Evolutionary conservation across 2,888 invertebrate genomes (phyloP).

Genomic region (Folsomia manolachei): DNA sequence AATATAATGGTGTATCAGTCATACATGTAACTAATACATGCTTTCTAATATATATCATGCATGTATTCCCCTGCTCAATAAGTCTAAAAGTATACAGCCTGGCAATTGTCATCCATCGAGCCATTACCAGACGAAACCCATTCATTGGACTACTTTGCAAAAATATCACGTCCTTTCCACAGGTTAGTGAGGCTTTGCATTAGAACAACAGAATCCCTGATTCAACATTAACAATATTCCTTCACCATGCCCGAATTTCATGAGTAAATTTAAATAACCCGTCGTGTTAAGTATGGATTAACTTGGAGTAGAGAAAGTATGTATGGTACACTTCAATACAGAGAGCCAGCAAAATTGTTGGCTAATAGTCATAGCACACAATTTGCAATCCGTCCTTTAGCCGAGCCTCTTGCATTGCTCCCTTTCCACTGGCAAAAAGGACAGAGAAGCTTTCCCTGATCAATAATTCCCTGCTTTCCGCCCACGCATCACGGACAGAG

Average conservation of each 20-base stretch:
- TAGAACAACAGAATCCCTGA: not conserved
- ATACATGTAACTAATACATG: not conserved
- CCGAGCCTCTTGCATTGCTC: not conserved
- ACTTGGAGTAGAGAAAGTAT: not conserved
- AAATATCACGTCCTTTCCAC: not conserved
- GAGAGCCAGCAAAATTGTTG: too few relatives aligned
- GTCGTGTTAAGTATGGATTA: not conserved
- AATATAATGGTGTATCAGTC: not conserved
- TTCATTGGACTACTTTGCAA: not conserved
- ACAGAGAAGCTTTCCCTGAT: not conserved
- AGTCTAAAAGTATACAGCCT: too few relatives aligned
- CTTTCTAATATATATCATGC: too few relatives aligned
- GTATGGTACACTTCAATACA: not conserved
- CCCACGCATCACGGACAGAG: not conserved
- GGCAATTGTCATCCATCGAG: not conserved
- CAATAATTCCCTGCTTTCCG: not conserved
- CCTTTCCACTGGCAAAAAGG: not conserved
- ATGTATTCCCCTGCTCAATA: too few relatives aligned
- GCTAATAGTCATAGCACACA: not conserved
- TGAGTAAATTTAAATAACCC: not conserved
- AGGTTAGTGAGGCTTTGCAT: not conserved
- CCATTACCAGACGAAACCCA: not conserved
- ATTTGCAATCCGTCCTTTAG: not conserved
- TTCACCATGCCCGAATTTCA: not conserved
- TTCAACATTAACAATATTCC: constrained; percentile 1